These are phyloP conservation scores for Ophioninae sp. DNA, from an alignment of 2,888 invertebrate species.

Conservation along the genomic window DNA sequence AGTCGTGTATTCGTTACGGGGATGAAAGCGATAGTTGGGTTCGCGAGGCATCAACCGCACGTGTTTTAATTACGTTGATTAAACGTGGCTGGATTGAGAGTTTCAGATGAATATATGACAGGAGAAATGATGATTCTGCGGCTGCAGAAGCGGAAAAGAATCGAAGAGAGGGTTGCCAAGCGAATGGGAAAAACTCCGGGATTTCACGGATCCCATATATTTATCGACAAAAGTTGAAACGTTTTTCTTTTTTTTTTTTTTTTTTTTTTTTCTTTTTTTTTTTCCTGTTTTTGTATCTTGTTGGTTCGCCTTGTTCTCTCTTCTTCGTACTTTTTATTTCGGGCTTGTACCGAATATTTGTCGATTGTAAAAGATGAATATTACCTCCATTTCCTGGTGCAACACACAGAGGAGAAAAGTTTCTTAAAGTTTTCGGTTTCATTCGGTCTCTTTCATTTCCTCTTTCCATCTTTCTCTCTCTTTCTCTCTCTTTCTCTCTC, in stretches of 20 bases:
- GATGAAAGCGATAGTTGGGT: constrained; percentile 27
- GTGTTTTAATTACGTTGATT: constrained; percentile 47
- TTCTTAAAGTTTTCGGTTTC: constrained; percentile 56
- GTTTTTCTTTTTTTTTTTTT: neutral
- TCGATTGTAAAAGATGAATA: constrained; percentile 58
- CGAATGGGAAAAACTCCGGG: constrained; percentile 3
- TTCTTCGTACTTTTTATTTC: constrained; percentile 30
- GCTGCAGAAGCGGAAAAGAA: neutral
- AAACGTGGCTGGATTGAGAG: constrained; percentile 1
- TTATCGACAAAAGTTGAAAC: constrained; percentile 40
- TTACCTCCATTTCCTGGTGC: constrained; percentile 56
- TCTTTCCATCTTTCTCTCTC: constrained; percentile 14
- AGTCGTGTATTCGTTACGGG: constrained; percentile 7
- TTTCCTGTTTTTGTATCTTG: no score
- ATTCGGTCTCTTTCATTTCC: constrained; percentile 29
- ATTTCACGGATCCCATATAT: constrained; percentile 24
- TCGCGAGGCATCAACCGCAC: constrained; percentile 26
- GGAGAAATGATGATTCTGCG: neutral
- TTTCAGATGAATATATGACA: neutral
- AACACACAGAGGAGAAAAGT: constrained; percentile 36
- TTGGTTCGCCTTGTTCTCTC: no score
- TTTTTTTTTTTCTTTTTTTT: no score
- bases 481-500: constrained; percentile 7
- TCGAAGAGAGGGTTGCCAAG: neutral
- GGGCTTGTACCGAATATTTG: constrained; percentile 54